Evolutionary conservation across 2,888 invertebrate species (phyloP).

Genomic region (Caenorhabditis angaria): DNA sequence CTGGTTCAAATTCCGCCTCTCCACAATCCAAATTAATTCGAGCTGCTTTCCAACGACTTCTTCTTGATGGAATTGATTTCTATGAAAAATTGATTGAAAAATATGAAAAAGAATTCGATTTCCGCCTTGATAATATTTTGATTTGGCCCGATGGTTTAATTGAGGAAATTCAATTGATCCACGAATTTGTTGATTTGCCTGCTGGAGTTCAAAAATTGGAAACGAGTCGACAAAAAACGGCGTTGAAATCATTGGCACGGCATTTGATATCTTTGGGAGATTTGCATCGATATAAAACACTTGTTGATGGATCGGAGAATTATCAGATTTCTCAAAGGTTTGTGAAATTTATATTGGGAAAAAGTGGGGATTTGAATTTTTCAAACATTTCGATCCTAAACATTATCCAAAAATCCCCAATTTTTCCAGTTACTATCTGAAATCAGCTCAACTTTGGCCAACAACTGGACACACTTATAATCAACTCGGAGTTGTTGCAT

Average conservation of each 20-base stretch:
- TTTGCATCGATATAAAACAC: constrained; percentile 87
- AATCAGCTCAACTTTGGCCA: constrained; percentile 91
- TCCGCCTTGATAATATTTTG: constrained; percentile 76
- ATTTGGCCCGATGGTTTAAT: constrained; percentile 19
- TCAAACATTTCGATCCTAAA: not conserved
- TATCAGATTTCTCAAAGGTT: constrained; percentile 74
- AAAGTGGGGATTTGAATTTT: not conserved
- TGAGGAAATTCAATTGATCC: constrained; percentile 11
- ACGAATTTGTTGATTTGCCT: constrained; percentile 1
- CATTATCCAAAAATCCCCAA: not conserved
- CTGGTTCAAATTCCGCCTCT: constrained; percentile 22
- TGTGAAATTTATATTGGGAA: not conserved
- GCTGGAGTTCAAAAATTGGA: constrained; percentile 17
- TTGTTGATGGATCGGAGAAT: constrained; percentile 80
- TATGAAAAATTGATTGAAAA: constrained; percentile 82
- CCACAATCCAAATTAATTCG: constrained; percentile 23
- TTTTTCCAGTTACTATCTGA: constrained; percentile 81
- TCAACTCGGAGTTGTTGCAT: constrained; percentile 89
- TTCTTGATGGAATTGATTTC: constrained; percentile 75
- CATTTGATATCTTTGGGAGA: constrained; percentile 89
- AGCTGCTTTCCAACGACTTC: constrained; percentile 7
- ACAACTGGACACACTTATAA: constrained; percentile 94
- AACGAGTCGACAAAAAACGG: constrained; percentile 20
- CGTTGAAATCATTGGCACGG: constrained; percentile 81
- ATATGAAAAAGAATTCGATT: constrained; percentile 81